Evolutionary conservation across 2,888 invertebrate genomes (phyloP), one percentile per base, ranked within the genome.

Genomic region (Rhimphoctona megacephalus): DNA sequence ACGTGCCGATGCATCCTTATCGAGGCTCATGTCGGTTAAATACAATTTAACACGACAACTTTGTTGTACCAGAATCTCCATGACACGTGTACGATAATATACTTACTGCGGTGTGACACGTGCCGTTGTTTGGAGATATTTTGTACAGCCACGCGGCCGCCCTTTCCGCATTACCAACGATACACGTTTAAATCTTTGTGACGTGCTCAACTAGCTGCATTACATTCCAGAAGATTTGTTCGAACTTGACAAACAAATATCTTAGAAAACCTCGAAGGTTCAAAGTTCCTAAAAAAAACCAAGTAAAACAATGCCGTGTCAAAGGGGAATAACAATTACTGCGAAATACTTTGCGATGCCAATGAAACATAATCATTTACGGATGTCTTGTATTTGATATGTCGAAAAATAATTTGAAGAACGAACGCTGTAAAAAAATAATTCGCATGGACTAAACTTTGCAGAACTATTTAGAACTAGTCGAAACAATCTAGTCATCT

Each of bases 121-220:
- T 92, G 93, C 70, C 91, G 76, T 39, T 91, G 91, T 93, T 92
- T 92, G 88, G 83, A 90, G 86, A 90, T 83, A 92, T 91, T 92
- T 91, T 80, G 83, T 83, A 33, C 80, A 84, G 83, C 81, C 89
- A 85, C 88, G 88, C 83, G 87, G 73, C 76, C 57, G 43, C n/a
- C 25, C 33, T 64, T 66, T 77, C 74, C 67, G 8, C 66, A 39
- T 78, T 77, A 74, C 66, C 25, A 67, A 30, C 64, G 33, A 81
- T 76, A 77, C 84, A 70, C 84, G 64, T 79, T 69, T 36, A 66
- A 80, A 80, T 73, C 81, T 46, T 19, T n/a, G 72, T 80, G 54
- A 81, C 82, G 87, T 89, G 85, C 83, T 86, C 83, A 78, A 89
- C 87, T 89, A 87, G 67, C 54, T 8, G 80, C 57, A 64, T 25